Percentiles rank a stretch among this genome's conserved stretches.
These are phyloP conservation scores for Pteropus alecto DNA, from an alignment of 2,113 vertebrate genomes.

Conservation along the genomic window DNA sequence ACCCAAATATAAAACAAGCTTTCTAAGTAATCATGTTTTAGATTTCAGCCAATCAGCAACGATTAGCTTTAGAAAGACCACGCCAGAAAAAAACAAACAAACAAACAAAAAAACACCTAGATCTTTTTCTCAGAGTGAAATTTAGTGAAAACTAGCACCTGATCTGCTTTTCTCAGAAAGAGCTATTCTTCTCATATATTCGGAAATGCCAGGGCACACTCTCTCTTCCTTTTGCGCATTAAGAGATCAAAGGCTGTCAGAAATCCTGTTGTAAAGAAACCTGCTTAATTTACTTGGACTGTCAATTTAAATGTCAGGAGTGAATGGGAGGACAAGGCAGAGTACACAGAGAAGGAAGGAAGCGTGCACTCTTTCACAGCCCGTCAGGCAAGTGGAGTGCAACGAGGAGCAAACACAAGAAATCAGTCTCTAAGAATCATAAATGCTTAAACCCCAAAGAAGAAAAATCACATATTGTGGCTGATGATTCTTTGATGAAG, in stretches of 20 bases:
- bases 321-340: rapidly evolving
- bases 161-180: neutral
- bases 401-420: rapidly evolving
- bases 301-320: neutral
- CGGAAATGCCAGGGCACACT: neutral
- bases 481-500: neutral
- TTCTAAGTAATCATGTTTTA: neutral
- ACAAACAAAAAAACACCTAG: neutral
- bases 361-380: rapidly evolving
- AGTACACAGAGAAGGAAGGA: neutral
- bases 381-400: neutral
- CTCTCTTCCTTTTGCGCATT: neutral
- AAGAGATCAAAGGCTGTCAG: neutral
- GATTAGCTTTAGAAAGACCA: neutral
- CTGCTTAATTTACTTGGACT: too few species aligned
- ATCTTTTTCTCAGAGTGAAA: neutral
- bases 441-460: neutral
- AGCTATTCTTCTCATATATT: neutral
- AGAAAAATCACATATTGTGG: neutral
- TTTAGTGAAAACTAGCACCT: neutral
- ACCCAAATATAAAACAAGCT: neutral
- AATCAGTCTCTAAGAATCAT: neutral
- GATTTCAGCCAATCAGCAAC: neutral
- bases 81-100: neutral
- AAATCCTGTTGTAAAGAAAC: neutral